Base-by-base conservation (phyloP, 1,140 invertebrate species). In the Microplitis mediator region DNA sequence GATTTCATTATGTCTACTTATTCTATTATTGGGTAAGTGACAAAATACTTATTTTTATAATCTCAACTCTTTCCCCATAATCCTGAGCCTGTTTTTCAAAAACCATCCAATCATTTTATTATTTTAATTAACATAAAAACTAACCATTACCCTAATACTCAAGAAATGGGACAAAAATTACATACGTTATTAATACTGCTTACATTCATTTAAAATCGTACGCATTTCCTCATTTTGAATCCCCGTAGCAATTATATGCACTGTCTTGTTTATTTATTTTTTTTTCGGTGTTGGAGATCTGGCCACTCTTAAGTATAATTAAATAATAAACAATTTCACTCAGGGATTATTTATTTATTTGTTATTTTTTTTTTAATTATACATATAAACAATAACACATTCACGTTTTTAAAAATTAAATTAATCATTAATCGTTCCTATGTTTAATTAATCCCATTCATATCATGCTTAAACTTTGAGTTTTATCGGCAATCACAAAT, bases 1-100 rank as follows among this genome's bases (percentile, higher is more conserved):
- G 94, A 97, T 81, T 97, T 96, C 85, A 94, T 98, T 73, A 96
- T 97, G 92, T 94, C 95, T 60, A 95, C 95, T 58, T 95, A 96
- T 86, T 94, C 95, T 62, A 92, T 98, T 89, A 87, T 94, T 74
- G 86, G 88, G 90, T 91, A 88, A 91, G 88, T 87, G 69, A 58
- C 23, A 39, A 31, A 54, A 23, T 35, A 14, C 14, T 9, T 34
- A 61, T 34, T 16, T 23, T 4, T 14, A 31, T 39, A 61, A 39
- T 34, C 39, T 50, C 0, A 61, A 39, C 16, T 14, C n/a, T 34
- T 70, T 23, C 16, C 23, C 56, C 4, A 14, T 58, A 31, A 58
- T 58, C 23, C 16, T 58, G 8, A 31, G 8, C 56, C 16, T 14
- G 5, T 14, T 14, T 23, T 4, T 54, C 16, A 58, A 9, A 45